Conservation (phyloP, 2,797 vertebrate genomes). For the Protosalanx chinensis region DNA sequence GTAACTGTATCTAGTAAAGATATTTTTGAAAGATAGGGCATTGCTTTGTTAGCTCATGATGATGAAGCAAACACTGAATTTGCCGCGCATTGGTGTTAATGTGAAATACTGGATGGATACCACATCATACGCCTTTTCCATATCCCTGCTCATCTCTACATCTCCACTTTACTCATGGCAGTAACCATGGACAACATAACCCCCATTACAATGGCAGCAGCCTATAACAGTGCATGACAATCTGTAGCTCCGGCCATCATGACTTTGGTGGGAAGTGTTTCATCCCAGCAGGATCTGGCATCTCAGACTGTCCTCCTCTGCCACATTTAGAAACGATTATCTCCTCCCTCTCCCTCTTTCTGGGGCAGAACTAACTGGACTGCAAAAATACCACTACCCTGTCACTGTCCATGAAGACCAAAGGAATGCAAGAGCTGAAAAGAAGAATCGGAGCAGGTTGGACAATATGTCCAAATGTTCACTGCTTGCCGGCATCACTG, state of each 20-base stretch:
- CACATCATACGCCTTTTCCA: background rate
- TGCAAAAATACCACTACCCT: background rate
- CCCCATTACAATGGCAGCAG: too few species aligned
- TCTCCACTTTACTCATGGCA: too few species aligned
- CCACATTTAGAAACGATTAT: background rate
- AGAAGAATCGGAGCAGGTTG: background rate
- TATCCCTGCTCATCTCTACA: too few species aligned
- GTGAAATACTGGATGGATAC: background rate
- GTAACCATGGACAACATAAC: too few species aligned
- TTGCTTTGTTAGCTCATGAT: background rate
- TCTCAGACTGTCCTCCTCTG: background rate
- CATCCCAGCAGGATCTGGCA: background rate
- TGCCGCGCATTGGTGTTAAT: too few species aligned
- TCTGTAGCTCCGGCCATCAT: too few species aligned
- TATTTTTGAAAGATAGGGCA: background rate
- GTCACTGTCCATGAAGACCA: background rate
- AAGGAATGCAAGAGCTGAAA: background rate
- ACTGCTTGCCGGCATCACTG: background rate
- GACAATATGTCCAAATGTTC: background rate
- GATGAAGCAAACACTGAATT: too few species aligned
- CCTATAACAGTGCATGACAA: too few species aligned
- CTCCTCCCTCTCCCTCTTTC: background rate
- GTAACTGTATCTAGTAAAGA: background rate
- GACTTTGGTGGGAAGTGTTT: too few species aligned
- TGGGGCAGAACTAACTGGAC: conserved; percentile 10